Base-by-base conservation (phyloP, 2,113 vertebrate species). In the Grammomys dolichurus region DNA sequence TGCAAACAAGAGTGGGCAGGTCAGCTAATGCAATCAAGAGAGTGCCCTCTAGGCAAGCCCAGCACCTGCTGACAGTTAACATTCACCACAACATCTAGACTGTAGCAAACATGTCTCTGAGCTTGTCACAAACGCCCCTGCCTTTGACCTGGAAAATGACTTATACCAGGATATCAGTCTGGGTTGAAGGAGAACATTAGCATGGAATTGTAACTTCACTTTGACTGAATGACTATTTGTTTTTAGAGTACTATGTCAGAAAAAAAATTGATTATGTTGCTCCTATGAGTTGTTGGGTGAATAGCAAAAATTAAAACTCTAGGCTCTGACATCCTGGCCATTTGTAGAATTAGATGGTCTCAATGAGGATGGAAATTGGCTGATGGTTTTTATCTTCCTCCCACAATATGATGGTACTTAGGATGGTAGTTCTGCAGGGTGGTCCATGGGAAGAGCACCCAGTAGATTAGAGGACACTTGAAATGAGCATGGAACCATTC, bases 361-460 rank as follows among this genome's bases (percentile, higher is more conserved):
- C 33, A 1, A 2, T 1, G 0, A 69, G 72, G 80, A 11, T 89
- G 86, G 77, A 70, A 93, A 65, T 60, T 58, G 22, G 67, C 80
- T 36, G 5, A 0, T 82, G 70, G 77, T 81, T 92, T 56, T 69
- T 0, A 72, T 86, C 31, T 93, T 65, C 78, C 84, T 96, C 81
- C 65, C 43, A 93, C 81, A 93, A 81, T 89, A 60, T 46, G 5
- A 5, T 46, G 31, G 88, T 67, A 60, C 69, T 95, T 86, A 72
- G 88, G 86, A 88, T 65, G 75, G 7, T 46, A 26, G 63, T 82
- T 95, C 63, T 87, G 73, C 87, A 97, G 85, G 48, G 76, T 48
- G 26, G 20, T 63, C 0, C 4, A 0, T 4, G 13, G 6, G 69
- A 75, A 26, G 80, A 76, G 20, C 82, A 40, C 26, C 72, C 82